A percentile compares a stretch with the other conserved stretches of the same genome.
Evolutionary conservation across 2,113 vertebrate genomes (phyloP).

Genomic region (Machaerirhynchus nigripectus): DNA sequence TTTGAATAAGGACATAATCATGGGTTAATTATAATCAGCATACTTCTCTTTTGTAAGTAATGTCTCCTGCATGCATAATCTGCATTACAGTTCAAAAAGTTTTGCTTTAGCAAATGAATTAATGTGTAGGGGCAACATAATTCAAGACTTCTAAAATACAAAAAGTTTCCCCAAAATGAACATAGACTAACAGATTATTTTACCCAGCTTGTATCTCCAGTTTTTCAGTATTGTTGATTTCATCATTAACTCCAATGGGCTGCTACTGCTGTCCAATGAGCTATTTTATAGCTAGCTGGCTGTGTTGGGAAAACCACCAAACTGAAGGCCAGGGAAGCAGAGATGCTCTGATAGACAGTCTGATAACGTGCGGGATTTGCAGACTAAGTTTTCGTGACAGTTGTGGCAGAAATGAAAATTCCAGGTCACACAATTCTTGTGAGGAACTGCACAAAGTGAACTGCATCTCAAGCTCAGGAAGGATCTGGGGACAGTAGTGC

Average conservation of each 20-base stretch:
- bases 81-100: neutral
- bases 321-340: neutral
- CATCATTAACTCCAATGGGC: neutral
- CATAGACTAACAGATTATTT: neutral
- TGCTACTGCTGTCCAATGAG: neutral
- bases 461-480: neutral
- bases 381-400: neutral
- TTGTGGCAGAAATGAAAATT: neutral
- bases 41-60: slow-evolving; percentile 22
- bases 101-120: slow-evolving; percentile 13
- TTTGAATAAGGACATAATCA: slow-evolving; percentile 30
- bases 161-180: neutral
- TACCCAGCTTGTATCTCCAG: neutral
- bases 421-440: neutral
- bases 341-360: neutral
- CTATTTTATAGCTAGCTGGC: neutral
- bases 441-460: neutral
- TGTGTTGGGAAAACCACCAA: neutral
- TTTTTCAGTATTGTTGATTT: neutral
- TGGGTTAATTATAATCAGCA: slow-evolving; percentile 50
- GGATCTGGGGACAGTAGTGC: neutral
- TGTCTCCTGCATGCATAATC: slow-evolving; percentile 42
- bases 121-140: neutral
- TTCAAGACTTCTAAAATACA: neutral
- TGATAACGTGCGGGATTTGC: neutral